Conservation (phyloP, 2,797 vertebrate genomes). For the Anguilla pacifica region DNA sequence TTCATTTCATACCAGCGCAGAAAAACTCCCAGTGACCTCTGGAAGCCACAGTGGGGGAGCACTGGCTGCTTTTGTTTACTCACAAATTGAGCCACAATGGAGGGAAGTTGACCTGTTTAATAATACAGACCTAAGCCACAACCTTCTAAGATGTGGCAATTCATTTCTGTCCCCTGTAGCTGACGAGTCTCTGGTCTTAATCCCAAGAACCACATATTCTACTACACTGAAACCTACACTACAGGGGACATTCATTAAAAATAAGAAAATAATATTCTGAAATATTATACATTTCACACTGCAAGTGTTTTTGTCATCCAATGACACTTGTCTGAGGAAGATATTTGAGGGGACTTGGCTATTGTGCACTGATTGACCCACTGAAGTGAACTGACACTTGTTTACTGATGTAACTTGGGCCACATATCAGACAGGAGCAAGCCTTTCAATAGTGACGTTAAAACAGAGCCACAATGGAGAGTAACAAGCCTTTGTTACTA, state of each 20-base stretch:
- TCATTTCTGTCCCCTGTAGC: background rate
- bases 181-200: background rate
- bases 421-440: background rate
- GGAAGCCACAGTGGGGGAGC: slow-evolving; percentile 30
- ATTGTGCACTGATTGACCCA: too few relatives aligned
- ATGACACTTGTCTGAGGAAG: too few relatives aligned
- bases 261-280: too few relatives aligned
- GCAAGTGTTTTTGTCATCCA: too few relatives aligned
- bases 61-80: background rate
- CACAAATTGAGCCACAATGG: slow-evolving; percentile 17
- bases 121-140: background rate
- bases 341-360: too few relatives aligned
- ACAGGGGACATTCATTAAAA: too few relatives aligned
- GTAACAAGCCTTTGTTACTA: background rate
- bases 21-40: slow-evolving; percentile 5
- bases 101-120: background rate
- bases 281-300: too few relatives aligned
- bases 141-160: background rate
- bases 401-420: too few relatives aligned
- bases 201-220: too few relatives aligned
- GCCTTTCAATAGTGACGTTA: background rate
- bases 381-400: too few relatives aligned
- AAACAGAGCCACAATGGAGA: background rate
- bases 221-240: too few relatives aligned
- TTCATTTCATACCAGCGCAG: background rate